Evolutionary conservation across 23 tunicate species (phyloP), one percentile per base, ranked within the genome.

Genomic region (Phallusia fumigata): DNA sequence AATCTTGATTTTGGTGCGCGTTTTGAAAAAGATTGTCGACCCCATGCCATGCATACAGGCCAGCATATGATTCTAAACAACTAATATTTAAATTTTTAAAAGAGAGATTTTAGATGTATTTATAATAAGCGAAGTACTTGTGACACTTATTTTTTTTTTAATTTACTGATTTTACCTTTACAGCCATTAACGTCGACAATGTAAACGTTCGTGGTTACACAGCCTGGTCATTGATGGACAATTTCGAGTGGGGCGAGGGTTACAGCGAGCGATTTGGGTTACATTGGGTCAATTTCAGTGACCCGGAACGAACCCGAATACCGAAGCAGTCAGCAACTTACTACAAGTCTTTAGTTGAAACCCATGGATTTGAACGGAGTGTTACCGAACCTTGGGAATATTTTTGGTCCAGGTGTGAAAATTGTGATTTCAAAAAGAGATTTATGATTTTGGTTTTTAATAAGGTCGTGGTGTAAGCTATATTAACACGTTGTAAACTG

Each of bases 161-260:
- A 40, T 40, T 40, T 5, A 40, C 5, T 3, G 8, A 40, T 40
- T n/a, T n/a, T n/a, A n/a, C n/a, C 5, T 40, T 90, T 81, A 15
- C 85, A 90, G 99, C 99, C 24, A 79, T 85, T 19, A 83, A 82
- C 19, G 79, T 83, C 35, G 99, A 96, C 75, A 87, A 88, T 45
- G 96, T 96, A 34, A 96, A 91, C 52, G 96, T 96, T 0, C 81
- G 82, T 33, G 96, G 93, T 12, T 96, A 96, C 90, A 96, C 99
- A 12, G 99, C 99, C 1, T 96, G 99, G 99, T 96, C 99, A 0
- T 83, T 96, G 31, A 90, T 96, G 96, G 99, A 96, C 73, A 91
- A 91, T 79, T 96, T 96, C 75, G 99, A 96, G 81, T 96, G 99
- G 99, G 93, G 97, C 0, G 84, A 69, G 45, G 99, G 99, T 1